Evolutionary conservation across 2,888 invertebrate species (phyloP), one percentile per base, ranked within the genome.

Genomic region (Chaitophorus viminalis): DNA sequence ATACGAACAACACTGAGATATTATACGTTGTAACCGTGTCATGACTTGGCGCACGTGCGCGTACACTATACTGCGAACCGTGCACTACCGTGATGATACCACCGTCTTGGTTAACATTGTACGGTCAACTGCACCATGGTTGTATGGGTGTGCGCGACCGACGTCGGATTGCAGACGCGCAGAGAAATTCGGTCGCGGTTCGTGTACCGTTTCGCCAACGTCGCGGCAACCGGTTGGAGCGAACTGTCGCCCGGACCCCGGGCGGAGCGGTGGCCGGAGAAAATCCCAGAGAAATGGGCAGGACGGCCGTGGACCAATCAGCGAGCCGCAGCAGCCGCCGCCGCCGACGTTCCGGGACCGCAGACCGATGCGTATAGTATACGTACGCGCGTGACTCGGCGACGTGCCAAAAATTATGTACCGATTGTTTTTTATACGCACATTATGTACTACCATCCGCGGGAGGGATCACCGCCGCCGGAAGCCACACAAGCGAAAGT

Each of bases 151-250:
- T 46, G 46, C 9, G 14, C 84, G 31, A 25, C 68, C 77, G 86
- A 79, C 86, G 78, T n/a, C n/a, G n/a, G n/a, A n/a, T n/a, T n/a
- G n/a, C n/a, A n/a, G n/a, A n/a, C n/a, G n/a, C n/a, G n/a, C n/a
- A n/a, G n/a, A n/a, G n/a, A n/a, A n/a, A n/a, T n/a, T n/a, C n/a
- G 9, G 8, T 3, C 54, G 31, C 86, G 6, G 25, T 70, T 54
- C n/a, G n/a, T n/a, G n/a, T n/a, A 60, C 70, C 39, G 11, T 17
- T 72, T 17, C n/a, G 21, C 76, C 65, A 46, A 65, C 72, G 78
- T 18, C 0, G 33, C 33, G 39, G 76, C 86, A 87, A 87, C 86
- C 86, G 86, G 86, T 87, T 87, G 79, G 60, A 87, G 60, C 29
- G 39, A 31, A 60, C 83, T 54, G 65, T 36, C 54, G 77, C 8